Evolutionary conservation across 2,113 vertebrate species (phyloP).

Genomic region (Leptosomus discolor): DNA sequence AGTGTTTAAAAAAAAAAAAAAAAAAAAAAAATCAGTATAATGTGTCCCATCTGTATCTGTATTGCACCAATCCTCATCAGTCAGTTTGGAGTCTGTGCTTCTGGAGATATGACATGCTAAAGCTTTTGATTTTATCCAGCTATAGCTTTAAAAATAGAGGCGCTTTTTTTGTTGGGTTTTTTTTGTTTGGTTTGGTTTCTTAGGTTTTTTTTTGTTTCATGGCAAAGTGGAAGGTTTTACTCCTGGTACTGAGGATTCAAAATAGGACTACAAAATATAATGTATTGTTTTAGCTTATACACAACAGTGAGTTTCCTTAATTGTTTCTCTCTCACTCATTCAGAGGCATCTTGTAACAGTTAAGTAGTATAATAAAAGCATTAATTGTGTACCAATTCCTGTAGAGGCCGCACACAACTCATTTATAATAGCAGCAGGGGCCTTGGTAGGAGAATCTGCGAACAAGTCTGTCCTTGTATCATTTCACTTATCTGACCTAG

Average conservation of each 20-base stretch:
- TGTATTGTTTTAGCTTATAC: background rate
- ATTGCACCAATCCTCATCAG: background rate
- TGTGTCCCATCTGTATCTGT: background rate
- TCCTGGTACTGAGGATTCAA: background rate
- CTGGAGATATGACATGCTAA: background rate
- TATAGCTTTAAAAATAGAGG: background rate
- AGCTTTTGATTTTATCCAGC: background rate
- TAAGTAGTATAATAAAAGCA: background rate
- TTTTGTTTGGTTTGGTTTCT: too few species aligned
- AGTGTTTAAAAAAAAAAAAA: background rate
- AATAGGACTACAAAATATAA: background rate
- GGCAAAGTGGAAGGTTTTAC: background rate
- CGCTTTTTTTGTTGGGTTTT: background rate
- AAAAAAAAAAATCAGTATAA: background rate
- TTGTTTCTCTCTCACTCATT: background rate
- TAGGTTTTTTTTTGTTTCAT: too few species aligned
- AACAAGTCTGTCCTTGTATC: background rate
- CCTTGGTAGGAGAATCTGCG: background rate
- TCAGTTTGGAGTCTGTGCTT: background rate
- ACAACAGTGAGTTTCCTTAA: background rate
- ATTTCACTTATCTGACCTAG: background rate
- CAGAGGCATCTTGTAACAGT: background rate
- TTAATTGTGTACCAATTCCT: background rate
- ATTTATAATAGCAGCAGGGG: background rate
- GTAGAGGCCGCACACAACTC: conserved; percentile 15